phyloP scores from a whole-genome alignment of 2,888 invertebrate genomes.

The Onthophagus sagittarius region DNA sequence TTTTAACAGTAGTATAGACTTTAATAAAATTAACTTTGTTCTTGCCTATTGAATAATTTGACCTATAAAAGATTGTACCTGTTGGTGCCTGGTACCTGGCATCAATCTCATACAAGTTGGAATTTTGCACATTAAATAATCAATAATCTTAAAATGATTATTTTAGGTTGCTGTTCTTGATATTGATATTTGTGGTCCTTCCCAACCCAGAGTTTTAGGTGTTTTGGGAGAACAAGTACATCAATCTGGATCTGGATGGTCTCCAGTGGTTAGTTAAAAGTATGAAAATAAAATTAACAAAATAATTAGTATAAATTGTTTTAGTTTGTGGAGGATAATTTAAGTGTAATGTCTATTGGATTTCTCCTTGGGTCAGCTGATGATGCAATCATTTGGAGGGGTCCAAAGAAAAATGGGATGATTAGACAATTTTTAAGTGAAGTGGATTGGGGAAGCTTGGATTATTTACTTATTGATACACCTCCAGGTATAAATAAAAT shows the following conservation, averaged over 20 bases:
- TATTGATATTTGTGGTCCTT: conserved; percentile 98
- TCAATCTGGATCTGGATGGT: conserved; percentile 95
- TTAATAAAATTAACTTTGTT: not conserved
- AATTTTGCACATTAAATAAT: not conserved
- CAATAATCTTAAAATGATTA: conserved; percentile 18
- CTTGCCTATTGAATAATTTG: not conserved
- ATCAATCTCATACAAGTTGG: conserved; percentile 28
- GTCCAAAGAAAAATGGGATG: conserved; percentile 97
- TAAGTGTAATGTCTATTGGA: conserved; percentile 96
- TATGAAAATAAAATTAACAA: not conserved
- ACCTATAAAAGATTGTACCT: conserved; percentile 29
- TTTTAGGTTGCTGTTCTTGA: conserved; percentile 87
- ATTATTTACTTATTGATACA: conserved; percentile 88
- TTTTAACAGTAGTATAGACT: too few species aligned
- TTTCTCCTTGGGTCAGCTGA: conserved; percentile 82
- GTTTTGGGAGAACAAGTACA: conserved; percentile 91
- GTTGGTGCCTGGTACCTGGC: conserved; percentile 31
- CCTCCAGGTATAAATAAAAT: conserved; percentile 69
- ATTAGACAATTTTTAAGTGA: conserved; percentile 92
- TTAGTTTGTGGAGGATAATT: conserved; percentile 88
- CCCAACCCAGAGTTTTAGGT: conserved; percentile 91
- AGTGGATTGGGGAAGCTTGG: conserved; percentile 91
- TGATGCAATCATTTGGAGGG: conserved; percentile 99
- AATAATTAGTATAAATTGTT: conserved; percentile 21
- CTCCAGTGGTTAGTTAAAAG: conserved; percentile 73